phyloP scores from a whole-genome alignment of 2,888 invertebrate genomes.

The Pterobdella sp. region DNA sequence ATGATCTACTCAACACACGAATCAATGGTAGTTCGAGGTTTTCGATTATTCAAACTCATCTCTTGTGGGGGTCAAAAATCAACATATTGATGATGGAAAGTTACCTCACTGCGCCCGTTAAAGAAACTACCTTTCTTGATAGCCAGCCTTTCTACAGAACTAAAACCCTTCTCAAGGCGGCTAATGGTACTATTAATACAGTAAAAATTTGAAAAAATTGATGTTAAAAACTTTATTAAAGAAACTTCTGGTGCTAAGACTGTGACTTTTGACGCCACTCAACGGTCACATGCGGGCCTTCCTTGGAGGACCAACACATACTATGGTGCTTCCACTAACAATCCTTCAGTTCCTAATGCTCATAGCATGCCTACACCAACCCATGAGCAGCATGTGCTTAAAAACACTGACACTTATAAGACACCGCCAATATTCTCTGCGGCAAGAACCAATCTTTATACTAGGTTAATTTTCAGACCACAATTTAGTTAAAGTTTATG shows the following conservation, averaged over 20 bases:
- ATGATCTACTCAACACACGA: background rate
- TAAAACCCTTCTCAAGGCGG: slow-evolving; percentile 56
- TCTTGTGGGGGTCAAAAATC: background rate
- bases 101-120: slow-evolving; percentile 50
- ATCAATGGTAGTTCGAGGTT: background rate
- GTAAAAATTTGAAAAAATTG: too few relatives aligned
- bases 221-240: too few relatives aligned
- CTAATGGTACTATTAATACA: slow-evolving; percentile 47
- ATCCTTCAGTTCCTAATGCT: slow-evolving; percentile 43
- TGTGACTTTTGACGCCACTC: background rate
- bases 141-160: slow-evolving; percentile 64
- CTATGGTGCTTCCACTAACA: slow-evolving; percentile 48
- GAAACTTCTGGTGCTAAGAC: too few relatives aligned
- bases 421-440: slow-evolving; percentile 52
- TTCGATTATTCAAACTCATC: background rate
- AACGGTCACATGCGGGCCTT: slow-evolving; percentile 46
- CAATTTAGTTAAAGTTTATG: background rate
- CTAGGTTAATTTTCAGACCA: slow-evolving; percentile 48
- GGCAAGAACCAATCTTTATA: slow-evolving; percentile 60
- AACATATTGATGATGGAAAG: slow-evolving; percentile 42
- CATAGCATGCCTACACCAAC: slow-evolving; percentile 47
- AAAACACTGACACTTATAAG: slow-evolving; percentile 48
- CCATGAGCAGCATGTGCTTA: slow-evolving; percentile 44
- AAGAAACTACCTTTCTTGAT: slow-evolving; percentile 45
- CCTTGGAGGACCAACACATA: slow-evolving; percentile 51